phyloP scores from a whole-genome alignment of 2,888 invertebrate species.

The Aplocera efformata region DNA sequence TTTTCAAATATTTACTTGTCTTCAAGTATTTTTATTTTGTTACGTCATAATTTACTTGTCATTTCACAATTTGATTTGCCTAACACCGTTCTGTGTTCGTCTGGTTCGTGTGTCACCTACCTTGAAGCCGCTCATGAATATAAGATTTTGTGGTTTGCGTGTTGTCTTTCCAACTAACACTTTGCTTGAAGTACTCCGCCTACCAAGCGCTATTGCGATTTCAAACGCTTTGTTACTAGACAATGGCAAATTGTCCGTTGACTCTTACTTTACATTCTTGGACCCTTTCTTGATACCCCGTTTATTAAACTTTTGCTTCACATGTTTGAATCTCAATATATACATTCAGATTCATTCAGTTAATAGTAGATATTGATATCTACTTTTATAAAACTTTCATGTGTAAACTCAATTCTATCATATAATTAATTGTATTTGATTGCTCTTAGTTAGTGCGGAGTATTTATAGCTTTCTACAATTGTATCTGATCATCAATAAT shows the following conservation, averaged over 20 bases:
- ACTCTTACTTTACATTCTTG: conserved; percentile 4
- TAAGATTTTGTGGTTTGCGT: conserved; percentile 58
- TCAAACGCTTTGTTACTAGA: conserved; percentile 27
- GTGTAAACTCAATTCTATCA: too few relatives aligned
- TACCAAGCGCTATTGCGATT: conserved; percentile 46
- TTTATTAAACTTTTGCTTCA: too few relatives aligned
- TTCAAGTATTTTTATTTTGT: too few relatives aligned
- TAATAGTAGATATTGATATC: too few relatives aligned
- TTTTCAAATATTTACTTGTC: too few relatives aligned
- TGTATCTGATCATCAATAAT: conserved; percentile 30
- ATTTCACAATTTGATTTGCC: not conserved
- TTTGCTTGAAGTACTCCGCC: conserved; percentile 34
- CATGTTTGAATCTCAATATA: too few relatives aligned
- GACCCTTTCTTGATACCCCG: too few relatives aligned
- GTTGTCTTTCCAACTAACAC: conserved; percentile 55
- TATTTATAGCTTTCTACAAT: conserved; percentile 20
- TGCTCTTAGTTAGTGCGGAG: conserved; percentile 2
- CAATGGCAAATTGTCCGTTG: conserved; percentile 17
- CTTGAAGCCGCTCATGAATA: conserved; percentile 57
- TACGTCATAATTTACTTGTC: too few relatives aligned
- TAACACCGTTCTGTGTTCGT: too few relatives aligned
- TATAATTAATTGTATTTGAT: not conserved
- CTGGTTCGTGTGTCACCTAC: conserved; percentile 30
- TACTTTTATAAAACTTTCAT: too few relatives aligned
- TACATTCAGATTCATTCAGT: too few relatives aligned